Base-by-base conservation (phyloP, 2,797 vertebrate genomes). In the Euphonia xanthogaster region DNA sequence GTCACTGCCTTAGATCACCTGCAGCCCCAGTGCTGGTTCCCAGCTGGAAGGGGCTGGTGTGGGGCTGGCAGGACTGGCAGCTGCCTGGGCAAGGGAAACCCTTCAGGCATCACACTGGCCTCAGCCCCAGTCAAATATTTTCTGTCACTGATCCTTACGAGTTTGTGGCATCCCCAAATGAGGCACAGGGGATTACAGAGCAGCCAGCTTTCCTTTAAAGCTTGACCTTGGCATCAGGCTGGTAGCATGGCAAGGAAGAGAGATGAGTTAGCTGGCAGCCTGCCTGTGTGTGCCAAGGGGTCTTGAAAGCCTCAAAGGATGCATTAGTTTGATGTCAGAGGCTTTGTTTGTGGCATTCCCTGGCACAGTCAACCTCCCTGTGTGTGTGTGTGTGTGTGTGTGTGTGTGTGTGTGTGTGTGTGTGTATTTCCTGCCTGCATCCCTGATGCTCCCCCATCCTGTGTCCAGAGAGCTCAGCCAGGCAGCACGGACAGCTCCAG, bases 171-270 rank as follows among this genome's bases (percentile, higher is more conserved):
- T 96, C 71, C 77, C 74, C 47, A 85, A 60, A 94, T 35, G 86
- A 92, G 80, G 70, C 92, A 47, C 86, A 25, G 67, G 95, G 88
- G 82, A 90, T 68, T 91, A 33, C 65, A 86, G 83, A 86, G 76
- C 91, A 93, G 85, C 84, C 94, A 86, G 85, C 87, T 91, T 81
- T 77, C 25, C 1, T 91, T 90, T 94, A 74, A 88, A 94, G 72
- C 90, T 92, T 94, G 90, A 91, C 95, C 91, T 95, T 95, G 96
- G 91, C 94, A 94, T 65, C 63, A 30, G 82, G 75, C 95, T 91
- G 84, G 57, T 65, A 71, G 57, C 87, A 50, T 90, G 91, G 93
- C 95, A 88, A 65, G 72, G 68, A 74, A n/a, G 77, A 88, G 86
- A 50, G 83, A 90, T 86, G 95, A 92, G 88, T 78, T 89, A 80